A percentile compares a stretch with the other conserved stretches of the same genome.
Conservation (phyloP, 1,140 invertebrate species). For the Lasaia peninsularis region DNA sequence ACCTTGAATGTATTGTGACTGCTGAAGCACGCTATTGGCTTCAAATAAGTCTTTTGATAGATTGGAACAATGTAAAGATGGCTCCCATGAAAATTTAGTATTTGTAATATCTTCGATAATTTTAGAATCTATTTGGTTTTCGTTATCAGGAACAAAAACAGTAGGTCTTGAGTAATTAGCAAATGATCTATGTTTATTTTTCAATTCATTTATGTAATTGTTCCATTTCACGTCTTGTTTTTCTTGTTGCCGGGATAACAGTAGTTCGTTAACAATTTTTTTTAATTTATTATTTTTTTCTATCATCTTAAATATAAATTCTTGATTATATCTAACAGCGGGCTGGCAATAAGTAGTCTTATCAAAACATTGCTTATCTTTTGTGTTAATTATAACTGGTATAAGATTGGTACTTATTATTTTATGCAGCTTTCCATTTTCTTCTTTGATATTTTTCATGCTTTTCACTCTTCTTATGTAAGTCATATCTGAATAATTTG, state of each 20-base stretch:
- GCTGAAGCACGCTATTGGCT: slow-evolving; percentile 1
- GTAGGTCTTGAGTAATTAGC: not conserved
- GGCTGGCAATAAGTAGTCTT: slow-evolving; percentile 55
- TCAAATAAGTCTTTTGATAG: slow-evolving; percentile 38
- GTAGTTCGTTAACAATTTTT: slow-evolving; percentile 36
- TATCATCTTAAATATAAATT: slow-evolving; percentile 45
- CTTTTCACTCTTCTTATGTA: not conserved
- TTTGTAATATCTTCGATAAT: slow-evolving; percentile 33
- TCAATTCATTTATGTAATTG: slow-evolving; percentile 52
- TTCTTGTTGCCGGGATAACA: slow-evolving; percentile 36
- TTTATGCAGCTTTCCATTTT: not conserved
- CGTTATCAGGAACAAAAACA: not conserved
- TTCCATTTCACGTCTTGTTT: slow-evolving; percentile 47
- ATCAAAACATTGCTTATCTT: slow-evolving; percentile 31
- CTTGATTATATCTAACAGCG: slow-evolving; percentile 35
- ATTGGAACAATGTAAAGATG: slow-evolving; percentile 29
- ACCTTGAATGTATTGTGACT: not conserved
- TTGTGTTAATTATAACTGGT: not conserved
- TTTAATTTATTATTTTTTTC: slow-evolving; percentile 47
- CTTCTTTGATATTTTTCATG: not conserved
- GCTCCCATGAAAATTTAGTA: slow-evolving; percentile 25
- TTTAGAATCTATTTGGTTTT: slow-evolving; percentile 18
- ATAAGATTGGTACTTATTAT: not conserved
- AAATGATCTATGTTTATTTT: slow-evolving; percentile 38
- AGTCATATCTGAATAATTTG: not conserved